Evolutionary conservation across 2,888 invertebrate genomes (phyloP).

Genomic region (Agrochola macilenta): DNA sequence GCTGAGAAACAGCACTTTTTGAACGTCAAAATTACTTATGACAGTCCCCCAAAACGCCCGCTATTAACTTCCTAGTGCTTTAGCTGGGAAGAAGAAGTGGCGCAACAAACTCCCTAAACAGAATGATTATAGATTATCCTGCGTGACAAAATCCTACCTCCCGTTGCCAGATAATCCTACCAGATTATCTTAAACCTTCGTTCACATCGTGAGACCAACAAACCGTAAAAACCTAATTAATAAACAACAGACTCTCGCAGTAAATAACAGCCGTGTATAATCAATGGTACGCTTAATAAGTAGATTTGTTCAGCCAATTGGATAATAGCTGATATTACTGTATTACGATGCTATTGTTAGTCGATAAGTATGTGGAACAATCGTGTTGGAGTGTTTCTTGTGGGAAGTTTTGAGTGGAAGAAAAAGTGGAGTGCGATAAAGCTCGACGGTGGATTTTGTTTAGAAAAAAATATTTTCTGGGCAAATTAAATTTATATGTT

Average conservation of each 20-base stretch:
- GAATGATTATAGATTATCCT: not conserved
- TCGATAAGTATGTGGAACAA: conserved; percentile 37
- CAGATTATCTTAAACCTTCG: no score
- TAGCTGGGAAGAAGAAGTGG: not conserved
- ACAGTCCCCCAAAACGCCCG: no score
- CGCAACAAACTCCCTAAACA: not conserved
- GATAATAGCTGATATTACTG: conserved; percentile 56
- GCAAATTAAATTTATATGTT: no score
- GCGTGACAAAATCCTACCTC: no score
- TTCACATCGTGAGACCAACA: not conserved
- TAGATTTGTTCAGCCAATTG: conserved; percentile 53
- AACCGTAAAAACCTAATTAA: conserved; percentile 14
- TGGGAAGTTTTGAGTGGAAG: conserved; percentile 19
- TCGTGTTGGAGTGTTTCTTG: conserved; percentile 7
- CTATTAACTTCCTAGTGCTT: no score
- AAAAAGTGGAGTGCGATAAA: conserved; percentile 1
- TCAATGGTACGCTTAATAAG: conserved; percentile 58
- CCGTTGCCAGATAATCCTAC: not conserved
- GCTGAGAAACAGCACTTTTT: no score
- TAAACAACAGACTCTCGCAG: not conserved
- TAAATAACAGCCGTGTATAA: conserved; percentile 44
- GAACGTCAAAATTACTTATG: not conserved
- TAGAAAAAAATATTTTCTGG: no score
- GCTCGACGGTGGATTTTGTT: not conserved
- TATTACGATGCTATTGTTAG: conserved; percentile 46